Evolutionary conservation across 64 coral and sea anemone genomes (phyloP), one percentile per base, ranked within the genome.

Genomic region (Actinia tenebrosa): DNA sequence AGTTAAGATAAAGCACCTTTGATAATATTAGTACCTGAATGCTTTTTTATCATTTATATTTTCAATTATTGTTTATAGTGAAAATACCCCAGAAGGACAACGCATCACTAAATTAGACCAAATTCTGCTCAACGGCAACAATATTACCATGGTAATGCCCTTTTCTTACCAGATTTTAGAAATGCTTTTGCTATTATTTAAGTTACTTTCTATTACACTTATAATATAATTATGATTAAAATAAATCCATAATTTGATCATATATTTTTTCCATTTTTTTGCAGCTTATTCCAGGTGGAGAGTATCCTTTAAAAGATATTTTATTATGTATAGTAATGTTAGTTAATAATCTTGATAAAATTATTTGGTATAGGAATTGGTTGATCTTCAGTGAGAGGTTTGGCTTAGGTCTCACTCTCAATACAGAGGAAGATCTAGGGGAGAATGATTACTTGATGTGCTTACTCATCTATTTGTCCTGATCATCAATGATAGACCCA

Each of bases 81-180:
- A 98, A 79, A 98, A 95, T 80, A 98, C 96, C 53, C 93, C 96
- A 43, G 96, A 98, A 42, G 96, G 96, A 42, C 89, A 90, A 62
- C 91, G 96, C 71, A 92, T 98, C 55, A 98, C 96, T 22, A 98
- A 98, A 84, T 80, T 98, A 16, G 96, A 98, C 46, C 96, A 98
- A 86, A 98, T 98, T 56, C 90, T 98, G 52, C 82, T 98, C 17
- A 98, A 98, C 91, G 96, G 96, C 77, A 98, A 98, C 82, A 98
- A 98, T 77, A 95, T 98, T 10, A 98, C 96, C 44, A 98, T 98
- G 96, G 96, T 95, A 90, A 80, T 22, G 18, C 55, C 20, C 79
- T 56, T 46, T 58, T 15, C 80, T 58, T 20, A 46, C 11, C 10
- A 14, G 23, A 27, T 64, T 64, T 6, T 63, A 14, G 13, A 63